phyloP scores from a whole-genome alignment of 64 coral and sea anemone genomes.

The Exaiptasia diaphana region DNA sequence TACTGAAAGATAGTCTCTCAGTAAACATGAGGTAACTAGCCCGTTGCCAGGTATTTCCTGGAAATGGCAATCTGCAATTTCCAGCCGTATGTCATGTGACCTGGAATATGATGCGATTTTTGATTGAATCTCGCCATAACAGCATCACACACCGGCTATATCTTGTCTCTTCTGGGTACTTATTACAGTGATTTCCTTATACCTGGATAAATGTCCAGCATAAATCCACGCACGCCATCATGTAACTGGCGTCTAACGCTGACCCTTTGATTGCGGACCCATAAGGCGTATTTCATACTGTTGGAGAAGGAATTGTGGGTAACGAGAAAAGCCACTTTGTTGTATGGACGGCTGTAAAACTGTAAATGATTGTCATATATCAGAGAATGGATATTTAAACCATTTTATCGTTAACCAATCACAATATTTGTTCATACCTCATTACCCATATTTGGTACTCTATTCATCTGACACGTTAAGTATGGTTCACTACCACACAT shows the following conservation, averaged over 20 bases:
- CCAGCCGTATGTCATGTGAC: too few species aligned
- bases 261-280: conserved; percentile 84
- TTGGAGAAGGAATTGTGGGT: conserved; percentile 88
- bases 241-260: conserved; percentile 67
- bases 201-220: conserved; percentile 95
- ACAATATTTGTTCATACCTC: conserved; percentile 33
- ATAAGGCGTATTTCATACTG: conserved; percentile 57
- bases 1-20: too few species aligned
- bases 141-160: too few species aligned
- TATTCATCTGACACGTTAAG: conserved; percentile 79
- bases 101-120: too few species aligned
- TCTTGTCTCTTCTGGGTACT: too few species aligned
- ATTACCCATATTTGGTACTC: conserved; percentile 42
- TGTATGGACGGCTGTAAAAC: conserved; percentile 78
- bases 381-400: background rate
- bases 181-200: too few species aligned
- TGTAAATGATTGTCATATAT: background rate
- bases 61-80: too few species aligned
- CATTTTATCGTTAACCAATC: background rate
- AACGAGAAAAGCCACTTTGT: conserved; percentile 90
- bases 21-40: too few species aligned
- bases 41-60: too few species aligned
- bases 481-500: conserved; percentile 68
- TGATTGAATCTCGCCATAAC: too few species aligned
- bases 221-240: conserved; percentile 89